Evolutionary conservation across 2,113 vertebrate species (phyloP).

Genomic region (Myodes glareolus): DNA sequence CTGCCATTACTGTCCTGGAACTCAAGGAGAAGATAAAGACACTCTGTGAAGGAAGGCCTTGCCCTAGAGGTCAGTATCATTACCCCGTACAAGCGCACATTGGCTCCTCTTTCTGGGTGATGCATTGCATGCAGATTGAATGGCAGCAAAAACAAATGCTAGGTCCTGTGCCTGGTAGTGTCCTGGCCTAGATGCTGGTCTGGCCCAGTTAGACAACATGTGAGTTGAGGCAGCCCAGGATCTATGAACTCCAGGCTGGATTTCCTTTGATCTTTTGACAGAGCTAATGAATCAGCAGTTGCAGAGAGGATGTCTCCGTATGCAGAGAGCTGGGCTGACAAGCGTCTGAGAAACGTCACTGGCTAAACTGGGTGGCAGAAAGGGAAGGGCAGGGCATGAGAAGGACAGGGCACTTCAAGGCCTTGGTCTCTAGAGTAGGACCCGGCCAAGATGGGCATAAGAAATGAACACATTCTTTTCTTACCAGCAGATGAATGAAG

Average conservation of each 20-base stretch:
- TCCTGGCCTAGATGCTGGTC: background rate
- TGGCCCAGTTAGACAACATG: background rate
- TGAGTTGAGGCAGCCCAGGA: background rate
- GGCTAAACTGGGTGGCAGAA: background rate
- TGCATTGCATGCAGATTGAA: fast-evolving
- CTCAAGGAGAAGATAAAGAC: conserved; percentile 61
- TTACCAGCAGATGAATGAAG: background rate
- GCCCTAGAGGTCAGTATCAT: conserved; percentile 88
- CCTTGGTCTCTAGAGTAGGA: background rate
- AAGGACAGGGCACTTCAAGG: background rate
- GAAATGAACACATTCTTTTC: background rate
- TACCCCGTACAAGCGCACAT: conserved; percentile 65
- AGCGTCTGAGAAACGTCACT: background rate
- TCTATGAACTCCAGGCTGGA: background rate
- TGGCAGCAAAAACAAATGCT: conserved; percentile 5
- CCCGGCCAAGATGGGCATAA: background rate
- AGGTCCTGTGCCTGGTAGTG: background rate
- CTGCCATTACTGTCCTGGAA: conserved; percentile 50
- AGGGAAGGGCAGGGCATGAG: background rate
- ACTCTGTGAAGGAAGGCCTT: conserved; percentile 59
- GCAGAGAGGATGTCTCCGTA: background rate
- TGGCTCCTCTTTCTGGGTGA: background rate
- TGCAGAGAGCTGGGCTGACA: background rate
- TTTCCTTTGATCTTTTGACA: background rate
- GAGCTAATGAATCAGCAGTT: background rate